Conservation (phyloP, 2,113 vertebrate genomes). For the Sardina pilchardus region DNA sequence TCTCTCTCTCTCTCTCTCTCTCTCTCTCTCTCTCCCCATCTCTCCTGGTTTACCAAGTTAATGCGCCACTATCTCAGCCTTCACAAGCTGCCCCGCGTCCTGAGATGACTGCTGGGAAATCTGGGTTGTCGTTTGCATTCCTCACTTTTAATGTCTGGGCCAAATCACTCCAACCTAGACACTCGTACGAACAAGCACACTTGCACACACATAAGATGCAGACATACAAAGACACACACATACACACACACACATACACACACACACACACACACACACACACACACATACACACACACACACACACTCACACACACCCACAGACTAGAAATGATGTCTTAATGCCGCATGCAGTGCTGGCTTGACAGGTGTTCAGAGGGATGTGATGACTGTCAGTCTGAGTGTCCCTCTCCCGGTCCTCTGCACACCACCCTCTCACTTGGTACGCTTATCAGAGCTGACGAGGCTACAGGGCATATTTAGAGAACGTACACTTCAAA, state of each 20-base stretch:
- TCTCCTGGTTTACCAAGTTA: not conserved
- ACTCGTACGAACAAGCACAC: not conserved
- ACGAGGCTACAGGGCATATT: not conserved
- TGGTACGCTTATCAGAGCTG: not conserved
- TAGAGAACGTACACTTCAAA: not conserved
- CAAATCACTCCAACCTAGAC: not conserved
- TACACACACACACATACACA: not conserved
- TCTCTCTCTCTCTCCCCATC: constrained; percentile 6
- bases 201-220: not conserved
- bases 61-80: constrained; percentile 9
- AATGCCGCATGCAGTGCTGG: not conserved
- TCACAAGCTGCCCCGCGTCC: not conserved
- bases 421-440: not conserved
- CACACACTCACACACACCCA: not conserved
- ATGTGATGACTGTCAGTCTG: constrained; percentile 4
- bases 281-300: not conserved
- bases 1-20: not conserved
- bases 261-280: constrained; percentile 4
- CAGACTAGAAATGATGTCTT: not conserved
- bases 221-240: not conserved
- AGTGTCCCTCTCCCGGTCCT: not conserved
- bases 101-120: constrained; percentile 1
- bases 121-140: constrained; percentile 10
- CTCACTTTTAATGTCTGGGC: constrained; percentile 1
- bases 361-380: constrained; percentile 5